Conservation (phyloP, 2,888 invertebrate species). For the Trachelus troglodyta region DNA sequence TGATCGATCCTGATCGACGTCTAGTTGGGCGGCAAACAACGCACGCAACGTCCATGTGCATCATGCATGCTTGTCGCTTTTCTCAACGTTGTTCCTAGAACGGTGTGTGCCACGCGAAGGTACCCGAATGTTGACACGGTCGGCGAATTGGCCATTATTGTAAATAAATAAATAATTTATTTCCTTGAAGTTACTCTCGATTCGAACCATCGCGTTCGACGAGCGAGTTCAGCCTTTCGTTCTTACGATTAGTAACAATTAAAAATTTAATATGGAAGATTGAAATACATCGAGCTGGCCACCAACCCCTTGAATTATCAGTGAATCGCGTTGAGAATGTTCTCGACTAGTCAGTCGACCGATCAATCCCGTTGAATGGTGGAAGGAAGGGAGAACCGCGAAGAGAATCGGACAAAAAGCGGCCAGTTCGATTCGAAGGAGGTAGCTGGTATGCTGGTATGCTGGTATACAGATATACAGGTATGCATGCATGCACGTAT, state of each 20-base stretch:
- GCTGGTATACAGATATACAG: background rate
- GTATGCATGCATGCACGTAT: slow-evolving; percentile 3
- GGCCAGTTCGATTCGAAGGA: slow-evolving; percentile 1
- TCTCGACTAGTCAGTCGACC: no score
- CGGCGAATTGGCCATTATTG: slow-evolving; percentile 22
- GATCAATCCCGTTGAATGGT: no score
- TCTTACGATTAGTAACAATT: slow-evolving; percentile 48
- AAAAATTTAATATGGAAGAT: slow-evolving; percentile 46
- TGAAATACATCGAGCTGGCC: slow-evolving; percentile 25
- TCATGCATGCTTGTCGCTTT: no score
- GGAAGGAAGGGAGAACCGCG: background rate
- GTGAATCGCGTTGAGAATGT: no score
- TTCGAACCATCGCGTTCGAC: slow-evolving; percentile 41
- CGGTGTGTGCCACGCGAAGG: slow-evolving; percentile 8
- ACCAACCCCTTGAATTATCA: background rate
- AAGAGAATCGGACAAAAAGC: background rate
- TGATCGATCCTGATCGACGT: no score
- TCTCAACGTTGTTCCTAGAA: background rate
- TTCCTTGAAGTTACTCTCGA: slow-evolving; percentile 44
- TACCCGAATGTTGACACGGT: slow-evolving; percentile 11
- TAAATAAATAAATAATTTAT: slow-evolving; percentile 34
- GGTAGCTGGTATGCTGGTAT: background rate
- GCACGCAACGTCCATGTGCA: no score
- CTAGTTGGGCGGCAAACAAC: no score
- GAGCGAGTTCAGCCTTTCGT: slow-evolving; percentile 53